These are phyloP conservation scores for Drosophila serrata DNA, from an alignment of 1,140 invertebrate species.

Conservation along the genomic window DNA sequence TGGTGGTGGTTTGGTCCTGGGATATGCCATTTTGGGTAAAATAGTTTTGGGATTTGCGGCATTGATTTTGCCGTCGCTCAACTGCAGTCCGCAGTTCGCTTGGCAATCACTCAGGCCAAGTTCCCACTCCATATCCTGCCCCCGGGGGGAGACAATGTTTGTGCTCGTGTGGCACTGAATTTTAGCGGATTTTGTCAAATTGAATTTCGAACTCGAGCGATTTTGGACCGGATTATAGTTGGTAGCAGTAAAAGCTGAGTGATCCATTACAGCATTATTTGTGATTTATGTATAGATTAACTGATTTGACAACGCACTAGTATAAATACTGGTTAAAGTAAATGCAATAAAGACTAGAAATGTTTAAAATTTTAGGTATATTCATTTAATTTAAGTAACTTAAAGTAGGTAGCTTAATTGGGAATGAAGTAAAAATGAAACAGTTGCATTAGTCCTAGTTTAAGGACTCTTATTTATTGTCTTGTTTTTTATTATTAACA, in stretches of 20 bases:
- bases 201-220: slow-evolving; percentile 55
- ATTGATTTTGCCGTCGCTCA: slow-evolving; percentile 79
- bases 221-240: slow-evolving; percentile 32
- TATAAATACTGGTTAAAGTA: not conserved
- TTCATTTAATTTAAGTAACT: not conserved
- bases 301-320: not conserved
- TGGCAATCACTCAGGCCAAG: slow-evolving; percentile 68
- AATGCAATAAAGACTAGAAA: not conserved
- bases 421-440: too few species aligned
- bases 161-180: slow-evolving; percentile 21
- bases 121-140: slow-evolving; percentile 2
- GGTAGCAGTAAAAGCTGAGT: slow-evolving; percentile 16
- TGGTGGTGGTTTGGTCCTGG: slow-evolving; percentile 2
- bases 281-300: slow-evolving; percentile 21
- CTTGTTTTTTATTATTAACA: not conserved
- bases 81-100: slow-evolving; percentile 55
- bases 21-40: slow-evolving; percentile 62
- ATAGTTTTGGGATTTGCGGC: slow-evolving; percentile 82
- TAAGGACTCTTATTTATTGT: not conserved
- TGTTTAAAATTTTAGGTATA: not conserved
- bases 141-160: slow-evolving; percentile 17
- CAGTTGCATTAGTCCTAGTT: not conserved
- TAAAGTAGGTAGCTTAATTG: too few species aligned
- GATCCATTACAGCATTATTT: slow-evolving; percentile 43
- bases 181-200: slow-evolving; percentile 65